A percentile compares a stretch with the other conserved stretches of the same genome.
phyloP scores from a whole-genome alignment of 2,797 vertebrate species.

The Rhinella marina region DNA sequence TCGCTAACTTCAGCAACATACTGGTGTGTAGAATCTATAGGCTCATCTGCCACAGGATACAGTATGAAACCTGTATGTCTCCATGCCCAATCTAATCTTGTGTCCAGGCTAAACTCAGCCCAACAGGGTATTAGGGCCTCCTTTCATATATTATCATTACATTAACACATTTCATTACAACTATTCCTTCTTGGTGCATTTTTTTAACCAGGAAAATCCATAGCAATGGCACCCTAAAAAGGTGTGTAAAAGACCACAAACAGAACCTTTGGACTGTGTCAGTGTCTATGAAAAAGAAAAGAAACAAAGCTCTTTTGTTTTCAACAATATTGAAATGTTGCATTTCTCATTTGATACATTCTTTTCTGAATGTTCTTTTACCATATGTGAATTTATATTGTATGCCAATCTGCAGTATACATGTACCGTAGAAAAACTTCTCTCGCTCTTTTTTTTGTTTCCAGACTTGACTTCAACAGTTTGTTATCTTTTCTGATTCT shows the following conservation, averaged over 20 bases:
- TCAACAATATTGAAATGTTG: background rate
- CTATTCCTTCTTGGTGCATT: no score
- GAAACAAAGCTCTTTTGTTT: no score
- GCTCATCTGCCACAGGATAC: no score
- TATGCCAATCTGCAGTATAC: background rate
- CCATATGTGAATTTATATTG: background rate
- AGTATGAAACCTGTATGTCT: no score
- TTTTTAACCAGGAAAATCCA: background rate
- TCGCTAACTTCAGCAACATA: no score
- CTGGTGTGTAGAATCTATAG: no score
- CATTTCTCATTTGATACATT: background rate
- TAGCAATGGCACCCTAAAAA: background rate
- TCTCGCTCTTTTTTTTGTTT: background rate
- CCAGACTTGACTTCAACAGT: constrained; percentile 5
- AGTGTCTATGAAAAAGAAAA: no score
- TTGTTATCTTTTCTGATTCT: constrained; percentile 47
- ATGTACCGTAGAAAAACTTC: background rate
- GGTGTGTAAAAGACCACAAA: background rate
- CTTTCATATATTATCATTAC: no score
- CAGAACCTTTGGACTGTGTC: background rate
- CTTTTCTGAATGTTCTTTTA: background rate
- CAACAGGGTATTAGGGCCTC: no score
- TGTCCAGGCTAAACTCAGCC: no score
- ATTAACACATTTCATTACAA: no score
- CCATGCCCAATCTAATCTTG: no score